Percentiles rank a stretch among this genome's conserved stretches.
Evolutionary conservation across 35 echinoderm and acorn worm species (phyloP).

Genomic region (Acanthaster planci): DNA sequence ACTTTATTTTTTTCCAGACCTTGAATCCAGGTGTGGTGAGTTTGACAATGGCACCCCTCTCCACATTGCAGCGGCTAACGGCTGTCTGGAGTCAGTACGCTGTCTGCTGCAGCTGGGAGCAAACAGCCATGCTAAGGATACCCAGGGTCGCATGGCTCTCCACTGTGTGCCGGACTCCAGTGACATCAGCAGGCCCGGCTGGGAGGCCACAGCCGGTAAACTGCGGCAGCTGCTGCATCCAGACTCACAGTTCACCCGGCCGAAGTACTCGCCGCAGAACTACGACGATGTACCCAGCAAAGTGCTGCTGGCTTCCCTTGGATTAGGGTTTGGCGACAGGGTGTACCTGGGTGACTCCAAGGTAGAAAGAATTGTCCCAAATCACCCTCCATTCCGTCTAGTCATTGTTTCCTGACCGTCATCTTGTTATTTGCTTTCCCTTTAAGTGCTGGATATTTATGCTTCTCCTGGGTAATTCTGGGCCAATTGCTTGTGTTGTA

Average conservation of each 20-base stretch:
- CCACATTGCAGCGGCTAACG: constrained; percentile 22
- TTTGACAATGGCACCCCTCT: constrained; percentile 52
- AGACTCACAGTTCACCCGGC: constrained; percentile 44
- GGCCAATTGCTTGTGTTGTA: too few species aligned
- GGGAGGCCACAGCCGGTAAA: not conserved
- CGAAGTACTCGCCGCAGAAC: constrained; percentile 21
- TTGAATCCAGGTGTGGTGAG: constrained; percentile 42
- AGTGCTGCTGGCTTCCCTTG: constrained; percentile 35
- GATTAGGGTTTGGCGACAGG: constrained; percentile 38
- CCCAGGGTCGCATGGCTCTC: constrained; percentile 25
- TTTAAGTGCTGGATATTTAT: too few species aligned
- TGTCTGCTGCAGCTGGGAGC: constrained; percentile 49
- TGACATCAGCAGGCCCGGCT: not conserved
- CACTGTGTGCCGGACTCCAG: constrained; percentile 42
- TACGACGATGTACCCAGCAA: constrained; percentile 52
- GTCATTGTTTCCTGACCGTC: too few species aligned
- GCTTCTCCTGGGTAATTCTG: too few species aligned
- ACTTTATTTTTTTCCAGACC: constrained; percentile 14
- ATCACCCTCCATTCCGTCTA: not conserved
- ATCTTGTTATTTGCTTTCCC: too few species aligned
- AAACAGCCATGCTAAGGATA: constrained; percentile 28
- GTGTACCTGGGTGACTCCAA: constrained; percentile 46
- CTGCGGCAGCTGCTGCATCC: constrained; percentile 26
- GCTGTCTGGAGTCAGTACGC: constrained; percentile 35
- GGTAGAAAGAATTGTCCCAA: constrained; percentile 7